Evolutionary conservation across 1,140 invertebrate genomes (phyloP), one percentile per base, ranked within the genome.

Genomic region (Drosophila pseudoobscura): DNA sequence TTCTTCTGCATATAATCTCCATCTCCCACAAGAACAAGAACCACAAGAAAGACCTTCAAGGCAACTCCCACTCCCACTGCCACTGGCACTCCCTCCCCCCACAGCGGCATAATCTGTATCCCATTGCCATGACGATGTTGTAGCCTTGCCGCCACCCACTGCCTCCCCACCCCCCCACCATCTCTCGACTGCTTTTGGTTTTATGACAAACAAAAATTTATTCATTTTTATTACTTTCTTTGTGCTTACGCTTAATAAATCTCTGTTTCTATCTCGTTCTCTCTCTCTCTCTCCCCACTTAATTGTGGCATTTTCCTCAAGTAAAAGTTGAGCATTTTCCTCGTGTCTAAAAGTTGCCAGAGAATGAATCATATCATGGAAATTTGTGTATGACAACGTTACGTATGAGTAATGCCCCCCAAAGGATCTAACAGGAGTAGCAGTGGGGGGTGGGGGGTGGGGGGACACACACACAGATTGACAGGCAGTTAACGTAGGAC

Each of bases 141-240:
- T 39, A 39, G 35, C 35, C 35, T 39, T 39, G 35, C 11, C 11
- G 3, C 31, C 51, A 17, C 29, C 31, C 29, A 15, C 39, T 22
- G 0, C 11, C 7, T 51, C 17, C 20, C 11, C 7, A 47, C 17
- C 20, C 52, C 13, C 2, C 45, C 22, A 13, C 29, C 43, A 17
- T n/a, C 35, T 3, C 9, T 53, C 44, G 15, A 22, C 35, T 22
- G 3, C 2, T 13, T 43, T 7, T 41, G 53, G 43, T n/a, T 71
- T 71, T 63, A 74, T 73, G 53, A 59, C 62, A 78, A 78, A 78
- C 57, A 61, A 68, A 73, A 75, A 78, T 75, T 78, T 83, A 74
- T 75, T 74, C 58, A 70, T 61, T 75, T 78, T 66, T 54, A 43
- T 60, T 70, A 24, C 11, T 35, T 50, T 50, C 43, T 65, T 71